Evolutionary conservation across 2,113 vertebrate species (phyloP), one percentile per base, ranked within the genome.

Genomic region (Danionella cerebrum): DNA sequence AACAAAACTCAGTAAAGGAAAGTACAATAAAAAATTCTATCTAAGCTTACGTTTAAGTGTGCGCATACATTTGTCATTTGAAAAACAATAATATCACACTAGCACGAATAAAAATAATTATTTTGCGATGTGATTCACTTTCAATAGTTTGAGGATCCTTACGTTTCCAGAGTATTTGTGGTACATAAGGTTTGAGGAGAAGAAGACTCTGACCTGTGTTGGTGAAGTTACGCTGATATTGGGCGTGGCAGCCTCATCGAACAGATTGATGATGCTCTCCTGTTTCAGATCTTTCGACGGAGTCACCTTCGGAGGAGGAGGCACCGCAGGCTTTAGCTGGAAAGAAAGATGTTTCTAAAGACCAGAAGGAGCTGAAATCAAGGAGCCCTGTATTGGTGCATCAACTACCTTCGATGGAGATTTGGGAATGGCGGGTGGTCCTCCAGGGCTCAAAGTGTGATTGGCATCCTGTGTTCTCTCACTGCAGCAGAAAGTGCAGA

Each of bases 211-310:
- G 70, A 99, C 96, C 93, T 98, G 93, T 85, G 92, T 93, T 14
- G 96, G 94, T 76, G 94, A 98, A 69, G 93, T 97, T 86, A 96
- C 90, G 82, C 89, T 98, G 89, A 96, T 95, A 78, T 96, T 90
- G 0, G 96, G 93, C 77, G 93, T 82, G 79, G 92, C 90, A 74
- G 91, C 90, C 82, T 96, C 92, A 77, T 95, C 96, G 88, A 98
- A 99, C 78, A 99, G 87, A 85, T 87, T 92, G 84, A 99, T 88
- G 85, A 98, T 98, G 88, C 95, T 94, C 76, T 98, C 95, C 77
- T 92, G 90, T 89, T 96, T 95, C 87, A 97, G 65, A 58, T 99
- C 96, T 89, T 93, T 95, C 74, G 90, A 97, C 4, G 96, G 96
- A 70, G 95, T 98, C 82, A 91, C 90, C 91, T 94, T 98, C 73